These are phyloP conservation scores for Mycalesis mineus DNA, from an alignment of 2,888 invertebrate genomes.

Conservation along the genomic window DNA sequence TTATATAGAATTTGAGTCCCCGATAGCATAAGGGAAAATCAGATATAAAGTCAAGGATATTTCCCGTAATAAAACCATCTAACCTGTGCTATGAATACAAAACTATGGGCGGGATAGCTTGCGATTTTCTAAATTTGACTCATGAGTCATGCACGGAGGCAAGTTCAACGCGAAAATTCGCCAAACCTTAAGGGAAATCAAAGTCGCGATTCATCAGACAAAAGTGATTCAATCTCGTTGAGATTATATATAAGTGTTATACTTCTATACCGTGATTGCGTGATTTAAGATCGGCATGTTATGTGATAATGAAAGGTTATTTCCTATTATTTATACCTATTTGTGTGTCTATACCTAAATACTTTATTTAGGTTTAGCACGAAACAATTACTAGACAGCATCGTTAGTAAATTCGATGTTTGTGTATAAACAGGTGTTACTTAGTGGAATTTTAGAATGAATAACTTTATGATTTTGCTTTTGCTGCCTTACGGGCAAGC, in stretches of 20 bases:
- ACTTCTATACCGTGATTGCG: slow-evolving; percentile 46
- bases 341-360: too few species aligned
- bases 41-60: background rate
- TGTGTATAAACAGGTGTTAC: too few species aligned
- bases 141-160: slow-evolving; percentile 47
- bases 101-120: background rate
- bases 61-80: background rate
- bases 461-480: too few species aligned
- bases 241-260: slow-evolving; percentile 36
- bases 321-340: too few species aligned
- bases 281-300: slow-evolving; percentile 42
- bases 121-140: slow-evolving; percentile 13
- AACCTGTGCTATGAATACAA: background rate
- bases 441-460: too few species aligned
- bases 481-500: too few species aligned
- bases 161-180: slow-evolving; percentile 28
- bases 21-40: background rate
- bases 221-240: slow-evolving; percentile 47
- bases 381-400: too few species aligned
- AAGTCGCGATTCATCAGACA: slow-evolving; percentile 25
- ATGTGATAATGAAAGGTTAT: too few species aligned
- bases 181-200: slow-evolving; percentile 25
- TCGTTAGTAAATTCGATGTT: too few species aligned
- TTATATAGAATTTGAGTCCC: background rate
- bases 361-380: too few species aligned